These are phyloP conservation scores for Macroramphosus scolopax DNA, from an alignment of 2,797 vertebrate genomes.

Conservation along the genomic window DNA sequence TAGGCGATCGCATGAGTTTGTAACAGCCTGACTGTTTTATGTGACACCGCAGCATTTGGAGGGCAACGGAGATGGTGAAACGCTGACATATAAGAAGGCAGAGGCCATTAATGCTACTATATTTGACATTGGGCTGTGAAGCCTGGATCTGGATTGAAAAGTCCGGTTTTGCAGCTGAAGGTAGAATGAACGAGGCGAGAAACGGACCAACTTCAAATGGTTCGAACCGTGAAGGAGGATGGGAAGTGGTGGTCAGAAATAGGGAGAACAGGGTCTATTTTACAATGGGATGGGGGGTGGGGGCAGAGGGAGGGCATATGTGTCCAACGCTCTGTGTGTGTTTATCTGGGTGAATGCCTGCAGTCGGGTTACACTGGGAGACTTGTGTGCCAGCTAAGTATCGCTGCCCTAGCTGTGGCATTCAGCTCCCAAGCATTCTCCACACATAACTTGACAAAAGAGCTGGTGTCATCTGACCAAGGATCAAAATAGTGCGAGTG, in stretches of 20 bases:
- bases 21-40: constrained; percentile 71
- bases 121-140: constrained; percentile 87
- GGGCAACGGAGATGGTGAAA: constrained; percentile 73
- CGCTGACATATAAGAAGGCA: constrained; percentile 83
- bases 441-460: constrained; percentile 82
- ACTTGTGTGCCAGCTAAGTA: constrained; percentile 65
- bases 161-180: constrained; percentile 82
- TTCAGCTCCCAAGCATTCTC: constrained; percentile 76
- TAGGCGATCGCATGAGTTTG: constrained; percentile 42
- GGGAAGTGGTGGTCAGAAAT: constrained; percentile 69
- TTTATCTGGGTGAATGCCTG: constrained; percentile 23
- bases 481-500: constrained; percentile 83
- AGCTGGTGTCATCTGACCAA: constrained; percentile 81
- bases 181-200: constrained; percentile 78
- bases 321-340: too few species aligned
- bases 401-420: constrained; percentile 61
- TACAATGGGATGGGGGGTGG: constrained; percentile 46
- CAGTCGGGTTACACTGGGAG: constrained; percentile 56
- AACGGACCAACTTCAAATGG: constrained; percentile 78
- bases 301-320: constrained; percentile 31
- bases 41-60: constrained; percentile 77
- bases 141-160: constrained; percentile 71
- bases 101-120: constrained; percentile 87
- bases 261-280: constrained; percentile 49
- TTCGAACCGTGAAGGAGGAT: constrained; percentile 72